Evolutionary conservation across 2,888 invertebrate genomes (phyloP), one percentile per base, ranked within the genome.

Genomic region (Acleris cristana): DNA sequence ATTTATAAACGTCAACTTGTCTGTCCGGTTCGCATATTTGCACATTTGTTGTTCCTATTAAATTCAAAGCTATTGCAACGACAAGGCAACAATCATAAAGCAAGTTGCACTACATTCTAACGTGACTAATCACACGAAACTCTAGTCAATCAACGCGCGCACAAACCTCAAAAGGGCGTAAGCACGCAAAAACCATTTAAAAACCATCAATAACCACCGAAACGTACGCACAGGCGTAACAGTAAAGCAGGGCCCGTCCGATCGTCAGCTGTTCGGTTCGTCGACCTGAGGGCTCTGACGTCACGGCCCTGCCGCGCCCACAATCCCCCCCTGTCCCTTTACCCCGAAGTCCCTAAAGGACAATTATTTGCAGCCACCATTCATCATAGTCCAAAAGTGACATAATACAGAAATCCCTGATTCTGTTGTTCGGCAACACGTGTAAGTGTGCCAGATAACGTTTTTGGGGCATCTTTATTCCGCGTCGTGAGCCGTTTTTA

Each of bases 241-340:
- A 56, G 56, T 44, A 44, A 44, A 44, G 16, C 40, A 21, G 34
- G 55, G 55, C 34, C 52, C 23, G 19, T 26, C 55, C 23, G 54
- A 18, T 34, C 40, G 56, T 66, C 66, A 66, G 66, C 66, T 66
- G 66, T 57, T 56, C 40, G 60, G 64, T 44, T 59, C 59, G 40
- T 23, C 68, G 64, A 26, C 64, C 64, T 21, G 30, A 55, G 65
- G 60, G 65, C 65, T 18, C 49, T 68, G 68, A 68, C 68, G 68
- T 68, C 68, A 64, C 55, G 18, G 58, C 64, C 63, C 49, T 16
- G 34, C 51, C 60, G 51, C 63, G 58, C 63, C 63, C 58, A 52
- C 56, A 16, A 18, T 19, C 56, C 61, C 14, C 53, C 65, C 53
- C 16, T 34, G 44, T 5, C 18, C 48, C 48, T 16, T 8, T 19